Base-by-base conservation (phyloP, 2,888 invertebrate species). In the Lordiphosa fenestrarum region DNA sequence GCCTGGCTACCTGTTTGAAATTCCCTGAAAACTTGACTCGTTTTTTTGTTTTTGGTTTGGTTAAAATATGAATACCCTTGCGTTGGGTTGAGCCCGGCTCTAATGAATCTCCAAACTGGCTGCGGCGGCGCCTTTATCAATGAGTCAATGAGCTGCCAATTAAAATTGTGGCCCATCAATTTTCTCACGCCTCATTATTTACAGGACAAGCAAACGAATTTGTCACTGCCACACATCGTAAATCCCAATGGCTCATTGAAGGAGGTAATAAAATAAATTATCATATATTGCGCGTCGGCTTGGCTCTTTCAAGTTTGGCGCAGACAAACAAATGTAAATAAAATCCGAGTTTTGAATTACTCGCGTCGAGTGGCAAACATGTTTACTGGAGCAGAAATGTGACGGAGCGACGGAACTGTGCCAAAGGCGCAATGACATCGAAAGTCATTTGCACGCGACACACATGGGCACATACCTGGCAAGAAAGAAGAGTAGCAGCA, bases 371-470 rank as follows among this genome's bases (percentile, higher is more conserved):
- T 46, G 12, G 40, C 46, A 30, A 51, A 56, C 61, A 42, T 48
- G 78, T 47, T 67, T 56, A 77, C 53, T 81, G 60, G 56, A 60
- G 71, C 78, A 77, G 65, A 81, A 81, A 73, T 58, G 12, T 36
- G 12, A 42, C 47, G 48, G 48, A 38, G 47, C 42, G 40, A 47
- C 41, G 13, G 47, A 48, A 54, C 41, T 63, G 63, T 56, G 63
- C 63, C 52, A 54, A 58, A 49, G 69, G 51, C 50, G 54, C 40
- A 57, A 55, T 60, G 48, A 72, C 55, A 56, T 44, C 55, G 49
- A 55, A 50, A 56, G 46, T 39, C 47, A 40, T 68, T 67, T 66
- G 61, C 60, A 56, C 41, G 41, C 44, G 15, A 57, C 47, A 65
- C 46, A 50, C 51, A 51, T 38, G 49, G 23, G 15, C 0, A 58